Base-by-base conservation (phyloP, 2,888 invertebrate species). In the Biston betularia region DNA sequence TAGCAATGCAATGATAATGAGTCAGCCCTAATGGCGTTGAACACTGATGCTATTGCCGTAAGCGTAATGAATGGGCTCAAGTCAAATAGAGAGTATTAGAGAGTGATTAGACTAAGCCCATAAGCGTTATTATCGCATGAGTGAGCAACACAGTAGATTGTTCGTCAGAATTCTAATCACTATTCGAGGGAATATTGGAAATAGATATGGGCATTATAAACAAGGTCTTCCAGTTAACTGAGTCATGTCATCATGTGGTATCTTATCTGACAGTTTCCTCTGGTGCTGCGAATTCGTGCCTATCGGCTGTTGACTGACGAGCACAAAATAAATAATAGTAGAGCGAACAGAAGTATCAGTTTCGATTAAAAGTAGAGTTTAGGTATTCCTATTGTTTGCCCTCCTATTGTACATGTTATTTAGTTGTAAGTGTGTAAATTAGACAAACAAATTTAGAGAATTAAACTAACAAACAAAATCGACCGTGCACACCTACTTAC, bases 11-110 rank as follows among this genome's bases (percentile, higher is more conserved):
- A 81, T 76, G 78, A 79, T 76, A 79, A 81, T 92, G 92, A 91
- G 80, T 90, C 89, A 90, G 81, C 81, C 62, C 67, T 83, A 85
- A 89, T 86, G 87, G 88, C 86, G 86, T 78, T 80, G 73, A 75
- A 50, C 15, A 34, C 40, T 15, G 44, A 57, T 33, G 24, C 49
- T 7, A 15, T 42, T 33, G 24, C 49, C 10, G 34, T 42, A 53
- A 45, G 79, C 79, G 77, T 83, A 85, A 85, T 86, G 79, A 85
- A 85, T 86, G 79, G 79, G 79, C 79, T 81, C 80, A 86, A 87
- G 84, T 83, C 84, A 87, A 87, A 85, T 78, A 86, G 77, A 78
- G 79, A 77, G 81, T 77, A 40, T 40, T 42, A 3, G 2, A 54
- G 12, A 53, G 33, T 53, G 78, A 82, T 82, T 84, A 78, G 72